Evolutionary conservation across 2,888 invertebrate species (phyloP), one percentile per base, ranked within the genome.

Genomic region (Limnephilus rhombicus): DNA sequence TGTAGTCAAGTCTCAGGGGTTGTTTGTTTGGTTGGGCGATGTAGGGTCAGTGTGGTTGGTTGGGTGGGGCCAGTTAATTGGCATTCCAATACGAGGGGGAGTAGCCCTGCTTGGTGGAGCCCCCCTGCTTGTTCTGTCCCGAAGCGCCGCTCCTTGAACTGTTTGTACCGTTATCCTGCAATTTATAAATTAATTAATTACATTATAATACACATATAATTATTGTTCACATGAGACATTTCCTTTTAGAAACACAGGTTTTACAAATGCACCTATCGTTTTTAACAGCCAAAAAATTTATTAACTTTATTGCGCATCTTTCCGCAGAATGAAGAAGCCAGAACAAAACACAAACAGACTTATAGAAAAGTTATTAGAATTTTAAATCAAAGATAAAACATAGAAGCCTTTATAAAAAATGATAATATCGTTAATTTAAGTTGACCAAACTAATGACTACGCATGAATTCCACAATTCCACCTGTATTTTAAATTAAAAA

Each of bases 11-110:
- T 68, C 68, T 68, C 68, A 68, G 68, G 68, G 68, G 68, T 68
- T 68, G 68, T 18, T 68, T 68, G 68, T 1, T 68, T 68, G 24
- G 85, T 85, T 18, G 41, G 87, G 87, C 82, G 37, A 86, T 68
- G 91, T 81, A 29, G 80, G 45, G 45, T 53, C 49, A 83, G 45
- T n/a, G 91, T 85, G 49, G 68, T 85, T 24, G 53, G 68, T 53
- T 34, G 83, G 45, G 90, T 41, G 18, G 80, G 85, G 90, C 85
- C 53, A 68, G 9, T 80, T 97, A 97, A 95, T 97, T 97, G 94
- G 97, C 96, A 94, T 97, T 96, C 97, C 97, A 97, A 95, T 97
- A 97, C 93, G 97, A 97, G 95, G 96, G 96, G 94, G 96, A 96
- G 96, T 97, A 97, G 94, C 95, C 95, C 93, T 97, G 97, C 95